Conservation (phyloP, 1,140 invertebrate genomes). For the Drosophila mayri region DNA sequence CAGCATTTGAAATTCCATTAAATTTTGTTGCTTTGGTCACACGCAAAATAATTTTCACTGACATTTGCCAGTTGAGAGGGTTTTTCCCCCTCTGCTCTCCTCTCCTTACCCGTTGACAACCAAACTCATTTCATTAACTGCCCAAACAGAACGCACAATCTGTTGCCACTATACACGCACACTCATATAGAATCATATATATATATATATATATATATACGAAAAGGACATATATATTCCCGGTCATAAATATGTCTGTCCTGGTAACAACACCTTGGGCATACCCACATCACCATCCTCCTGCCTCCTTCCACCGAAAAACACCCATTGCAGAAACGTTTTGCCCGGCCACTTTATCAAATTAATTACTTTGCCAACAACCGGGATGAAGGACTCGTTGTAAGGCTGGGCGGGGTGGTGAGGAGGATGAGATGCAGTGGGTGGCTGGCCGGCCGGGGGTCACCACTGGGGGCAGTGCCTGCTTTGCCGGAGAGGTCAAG, state of each 20-base stretch:
- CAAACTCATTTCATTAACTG: conserved; percentile 80
- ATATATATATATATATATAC: background rate
- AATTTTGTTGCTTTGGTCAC: conserved; percentile 72
- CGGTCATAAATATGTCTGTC: conserved; percentile 76
- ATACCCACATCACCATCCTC: background rate
- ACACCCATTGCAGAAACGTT: conserved; percentile 31
- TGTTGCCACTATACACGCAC: conserved; percentile 51
- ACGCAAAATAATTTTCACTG: conserved; percentile 59
- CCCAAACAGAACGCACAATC: conserved; percentile 70
- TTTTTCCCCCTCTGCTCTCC: background rate
- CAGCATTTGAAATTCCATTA: conserved; percentile 78
- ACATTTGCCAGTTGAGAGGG: conserved; percentile 24
- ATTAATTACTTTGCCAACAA: conserved; percentile 82
- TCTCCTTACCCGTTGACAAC: conserved; percentile 20
- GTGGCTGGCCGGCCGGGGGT: background rate
- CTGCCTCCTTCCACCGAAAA: background rate
- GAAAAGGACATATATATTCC: conserved; percentile 38
- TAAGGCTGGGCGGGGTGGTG: background rate
- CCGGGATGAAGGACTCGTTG: conserved; percentile 24
- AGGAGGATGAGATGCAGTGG: background rate
- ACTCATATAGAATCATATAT: background rate
- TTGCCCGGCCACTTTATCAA: conserved; percentile 74
- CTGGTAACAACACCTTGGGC: conserved; percentile 19
- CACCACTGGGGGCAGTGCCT: background rate
- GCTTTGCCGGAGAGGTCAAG: conserved; percentile 27